phyloP scores from a whole-genome alignment of 2,888 invertebrate genomes.

The Blastobasis adustella region DNA sequence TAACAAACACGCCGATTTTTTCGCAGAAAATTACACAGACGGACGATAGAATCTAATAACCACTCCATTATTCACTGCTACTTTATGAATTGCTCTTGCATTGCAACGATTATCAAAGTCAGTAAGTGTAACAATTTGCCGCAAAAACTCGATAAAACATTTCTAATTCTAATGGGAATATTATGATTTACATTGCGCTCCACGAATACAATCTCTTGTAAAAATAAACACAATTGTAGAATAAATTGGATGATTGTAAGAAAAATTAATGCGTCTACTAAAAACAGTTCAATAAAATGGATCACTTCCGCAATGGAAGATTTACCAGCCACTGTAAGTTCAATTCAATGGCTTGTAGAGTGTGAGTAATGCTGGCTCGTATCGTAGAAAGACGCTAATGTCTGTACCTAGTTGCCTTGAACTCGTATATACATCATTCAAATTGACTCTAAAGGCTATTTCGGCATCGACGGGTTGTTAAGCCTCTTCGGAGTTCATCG shows the following conservation, averaged over 20 bases:
- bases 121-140: slow-evolving; percentile 24
- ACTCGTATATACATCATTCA: slow-evolving; percentile 41
- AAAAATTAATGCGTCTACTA: no score
- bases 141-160: slow-evolving; percentile 25
- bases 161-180: slow-evolving; percentile 12
- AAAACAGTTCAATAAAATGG: no score
- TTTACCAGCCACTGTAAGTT: no score
- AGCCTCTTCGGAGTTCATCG: slow-evolving; percentile 20
- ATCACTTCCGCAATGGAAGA: no score
- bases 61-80: no score
- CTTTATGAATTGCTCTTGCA: not conserved
- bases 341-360: slow-evolving; percentile 1
- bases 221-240: no score
- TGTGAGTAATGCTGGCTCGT: slow-evolving; percentile 15
- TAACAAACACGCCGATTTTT: no score
- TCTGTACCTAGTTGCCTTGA: slow-evolving; percentile 47
- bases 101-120: slow-evolving; percentile 26
- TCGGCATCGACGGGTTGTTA: slow-evolving; percentile 20
- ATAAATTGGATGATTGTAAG: no score
- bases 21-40: no score
- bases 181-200: no score
- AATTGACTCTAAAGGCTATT: slow-evolving; percentile 41
- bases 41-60: no score
- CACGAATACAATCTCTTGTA: no score
- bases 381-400: slow-evolving; percentile 18